Conservation (phyloP, 23 tunicate genomes). For the Botrylloides violaceus region DNA sequence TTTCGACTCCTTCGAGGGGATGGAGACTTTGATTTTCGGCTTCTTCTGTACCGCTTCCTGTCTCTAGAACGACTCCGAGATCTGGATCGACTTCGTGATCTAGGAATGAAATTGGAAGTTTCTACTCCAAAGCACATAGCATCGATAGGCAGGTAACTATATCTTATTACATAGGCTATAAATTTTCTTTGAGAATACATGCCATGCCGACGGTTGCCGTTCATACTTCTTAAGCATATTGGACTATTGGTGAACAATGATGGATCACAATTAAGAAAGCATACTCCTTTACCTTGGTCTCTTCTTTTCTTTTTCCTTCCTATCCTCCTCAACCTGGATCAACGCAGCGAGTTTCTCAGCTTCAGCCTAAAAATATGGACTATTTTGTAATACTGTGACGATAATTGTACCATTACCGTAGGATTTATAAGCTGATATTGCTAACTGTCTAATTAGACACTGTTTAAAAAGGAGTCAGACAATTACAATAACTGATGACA, state of each 20-base stretch:
- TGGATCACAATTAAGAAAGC: not conserved
- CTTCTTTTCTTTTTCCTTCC: conserved; percentile 26
- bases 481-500: too few relatives aligned
- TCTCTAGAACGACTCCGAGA: conserved; percentile 51
- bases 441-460: too few relatives aligned
- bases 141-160: too few relatives aligned
- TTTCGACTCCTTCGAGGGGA: conserved; percentile 27
- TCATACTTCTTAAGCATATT: not conserved
- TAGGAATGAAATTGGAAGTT: not conserved
- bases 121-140: too few relatives aligned
- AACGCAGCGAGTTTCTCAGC: conserved; percentile 60
- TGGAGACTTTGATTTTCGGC: conserved; percentile 32
- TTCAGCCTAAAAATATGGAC: conserved; percentile 41
- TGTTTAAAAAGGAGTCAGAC: too few relatives aligned
- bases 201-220: not conserved
- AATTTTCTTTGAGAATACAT: not conserved
- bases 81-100: conserved; percentile 14
- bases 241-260: not conserved
- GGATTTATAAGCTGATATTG: too few relatives aligned
- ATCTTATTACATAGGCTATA: too few relatives aligned
- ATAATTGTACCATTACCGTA: too few relatives aligned
- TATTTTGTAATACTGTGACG: too few relatives aligned
- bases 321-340: conserved; percentile 37
- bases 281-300: conserved; percentile 23
- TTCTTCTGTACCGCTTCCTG: conserved; percentile 29